Evolutionary conservation across 2,797 vertebrate species (phyloP), one percentile per base, ranked within the genome.

Genomic region (Oophaga sylvatica): DNA sequence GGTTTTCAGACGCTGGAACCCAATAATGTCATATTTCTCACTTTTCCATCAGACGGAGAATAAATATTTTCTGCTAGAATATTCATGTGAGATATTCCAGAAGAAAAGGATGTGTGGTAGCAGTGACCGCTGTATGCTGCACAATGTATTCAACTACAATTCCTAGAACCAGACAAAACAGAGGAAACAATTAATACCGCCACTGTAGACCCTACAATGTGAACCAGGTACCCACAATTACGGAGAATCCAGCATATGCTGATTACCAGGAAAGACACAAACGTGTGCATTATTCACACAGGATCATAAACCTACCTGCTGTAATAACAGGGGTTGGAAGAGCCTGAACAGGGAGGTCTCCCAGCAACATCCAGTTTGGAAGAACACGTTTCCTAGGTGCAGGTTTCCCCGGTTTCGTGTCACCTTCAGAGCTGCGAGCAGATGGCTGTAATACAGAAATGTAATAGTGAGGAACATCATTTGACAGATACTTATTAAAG

Each of bases 321-420:
- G 82, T 90, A 31, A 10, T 16, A 12, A 73, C n/a, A 86, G 91
- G 78, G 13, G 65, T 53, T 80, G 90, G 92, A 87, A 93, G 88
- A 11, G n/a, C 89, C 88, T 89, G 87, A 90, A 92, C 81, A 41
- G 88, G 77, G 8, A 90, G 70, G 75, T 90, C 87, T 57, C 77
- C 88, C 80, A 91, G 92, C 90, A 95, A 60, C 95, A 96, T 96
- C 95, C 95, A 96, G 2, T 92, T 87, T 35, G 95, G 95, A 90
- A 96, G 95, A 20, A 92, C 45, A 89, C 95, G 94, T 92, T 93
- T 95, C 83, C 94, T 94, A 56, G 87, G 86, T n/a, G 70, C 0
- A 89, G 79, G 84, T 19, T 90, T 73, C 81, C 75, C 57, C 48
- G 88, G 80, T 77, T 93, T 56, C 0, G 9, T 48, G 20, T 56